A percentile compares a stretch with the other conserved stretches of the same genome.
phyloP scores from a whole-genome alignment of 2,888 invertebrate genomes.

The Cremastinae sp. region DNA sequence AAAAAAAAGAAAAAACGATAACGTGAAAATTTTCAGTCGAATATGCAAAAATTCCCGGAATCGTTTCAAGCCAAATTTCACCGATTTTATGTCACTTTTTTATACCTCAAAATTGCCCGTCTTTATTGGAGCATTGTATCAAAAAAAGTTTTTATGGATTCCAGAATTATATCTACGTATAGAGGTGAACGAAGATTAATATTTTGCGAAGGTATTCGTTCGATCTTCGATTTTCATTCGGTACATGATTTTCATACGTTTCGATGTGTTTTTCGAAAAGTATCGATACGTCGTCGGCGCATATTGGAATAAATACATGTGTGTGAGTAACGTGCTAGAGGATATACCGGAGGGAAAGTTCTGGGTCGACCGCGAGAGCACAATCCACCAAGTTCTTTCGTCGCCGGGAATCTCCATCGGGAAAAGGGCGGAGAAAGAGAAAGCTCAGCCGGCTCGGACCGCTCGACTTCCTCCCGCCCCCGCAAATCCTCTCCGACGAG shows the following conservation, averaged over 20 bases:
- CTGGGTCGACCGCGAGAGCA: slow-evolving; percentile 49
- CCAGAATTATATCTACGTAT: neutral
- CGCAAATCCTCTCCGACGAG: too few relatives aligned
- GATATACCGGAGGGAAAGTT: slow-evolving; percentile 41
- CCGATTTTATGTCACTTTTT: slow-evolving; percentile 17
- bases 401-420: slow-evolving; percentile 47
- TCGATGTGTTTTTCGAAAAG: neutral
- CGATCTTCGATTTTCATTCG: slow-evolving; percentile 33
- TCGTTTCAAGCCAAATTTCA: neutral
- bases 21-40: too few relatives aligned
- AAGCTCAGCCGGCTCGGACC: slow-evolving; percentile 30
- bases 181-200: neutral
- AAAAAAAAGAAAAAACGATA: too few relatives aligned
- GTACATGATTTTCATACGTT: neutral
- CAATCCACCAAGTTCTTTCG: slow-evolving; percentile 59
- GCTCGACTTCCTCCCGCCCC: neutral
- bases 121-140: slow-evolving; percentile 20
- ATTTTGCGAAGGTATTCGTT: slow-evolving; percentile 20
- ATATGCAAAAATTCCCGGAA: too few relatives aligned
- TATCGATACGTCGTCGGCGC: neutral
- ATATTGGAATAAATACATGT: neutral
- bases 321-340: neutral
- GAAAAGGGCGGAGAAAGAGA: slow-evolving; percentile 33
- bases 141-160: slow-evolving; percentile 21
- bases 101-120: slow-evolving; percentile 1